Conservation (phyloP, 2,888 invertebrate species). For the Campoplex capitator region DNA sequence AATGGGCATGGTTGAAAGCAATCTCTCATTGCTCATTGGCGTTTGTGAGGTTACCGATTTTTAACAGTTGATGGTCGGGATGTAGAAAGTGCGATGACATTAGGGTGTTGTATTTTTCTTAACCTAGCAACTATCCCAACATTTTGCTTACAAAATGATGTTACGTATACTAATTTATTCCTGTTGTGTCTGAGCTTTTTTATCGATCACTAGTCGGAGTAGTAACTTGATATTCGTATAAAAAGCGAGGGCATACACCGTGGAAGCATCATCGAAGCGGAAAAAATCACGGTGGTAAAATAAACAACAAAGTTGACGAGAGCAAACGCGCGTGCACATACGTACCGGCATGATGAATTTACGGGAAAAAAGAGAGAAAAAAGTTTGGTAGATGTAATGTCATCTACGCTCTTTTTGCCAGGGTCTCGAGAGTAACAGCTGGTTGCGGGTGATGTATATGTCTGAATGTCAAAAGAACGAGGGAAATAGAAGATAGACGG, state of each 20-base stretch:
- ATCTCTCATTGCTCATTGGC: neutral
- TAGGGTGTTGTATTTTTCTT: neutral
- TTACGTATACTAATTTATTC: neutral
- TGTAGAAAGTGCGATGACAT: neutral
- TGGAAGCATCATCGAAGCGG: neutral
- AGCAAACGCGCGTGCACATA: conserved; percentile 1
- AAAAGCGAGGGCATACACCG: neutral
- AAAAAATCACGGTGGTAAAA: neutral
- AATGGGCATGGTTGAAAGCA: neutral
- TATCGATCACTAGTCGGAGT: neutral
- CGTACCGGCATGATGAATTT: conserved; percentile 24
- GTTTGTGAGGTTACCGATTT: neutral
- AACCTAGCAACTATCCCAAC: neutral
- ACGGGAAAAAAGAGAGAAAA: conserved; percentile 31
- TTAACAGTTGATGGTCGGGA: neutral
- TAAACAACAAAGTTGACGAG: neutral
- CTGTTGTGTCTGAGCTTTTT: neutral
- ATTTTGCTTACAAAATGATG: too few species aligned
- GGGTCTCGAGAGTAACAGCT: conserved; percentile 47
- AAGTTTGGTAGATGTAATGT: conserved; percentile 31
- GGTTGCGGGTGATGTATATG: conserved; percentile 19
- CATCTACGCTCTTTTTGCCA: conserved; percentile 21
- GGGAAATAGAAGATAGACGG: conserved; percentile 2
- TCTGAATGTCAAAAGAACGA: conserved; percentile 8
- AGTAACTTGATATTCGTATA: neutral